A percentile compares a stretch with the other conserved stretches of the same genome.
These are phyloP conservation scores for Lithobates sylvaticus DNA, from an alignment of 2,797 vertebrate species.

Conservation along the genomic window DNA sequence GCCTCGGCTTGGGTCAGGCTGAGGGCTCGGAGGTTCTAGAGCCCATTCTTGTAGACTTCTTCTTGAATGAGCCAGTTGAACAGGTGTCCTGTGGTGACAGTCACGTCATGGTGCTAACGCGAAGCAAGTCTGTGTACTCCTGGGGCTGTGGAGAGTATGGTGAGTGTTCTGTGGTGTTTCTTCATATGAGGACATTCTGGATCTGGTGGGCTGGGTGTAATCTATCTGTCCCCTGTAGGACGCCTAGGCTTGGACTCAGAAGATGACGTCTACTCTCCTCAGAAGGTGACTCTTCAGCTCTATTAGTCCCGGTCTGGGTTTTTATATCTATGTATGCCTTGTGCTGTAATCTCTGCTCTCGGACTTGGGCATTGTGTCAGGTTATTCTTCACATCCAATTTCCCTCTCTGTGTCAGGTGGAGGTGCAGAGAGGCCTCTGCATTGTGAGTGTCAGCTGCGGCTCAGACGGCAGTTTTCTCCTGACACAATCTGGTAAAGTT, in stretches of 20 bases:
- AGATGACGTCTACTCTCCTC: slow-evolving; percentile 92
- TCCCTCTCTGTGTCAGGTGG: slow-evolving; percentile 80
- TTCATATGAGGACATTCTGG: no score
- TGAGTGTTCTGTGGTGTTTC: slow-evolving; percentile 64
- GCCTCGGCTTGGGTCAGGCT: slow-evolving; percentile 88
- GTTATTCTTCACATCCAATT: neutral
- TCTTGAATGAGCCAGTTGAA: slow-evolving; percentile 87
- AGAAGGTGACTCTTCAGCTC: slow-evolving; percentile 80
- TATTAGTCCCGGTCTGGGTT: neutral
- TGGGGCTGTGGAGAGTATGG: slow-evolving; percentile 96
- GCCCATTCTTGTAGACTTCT: slow-evolving; percentile 90
- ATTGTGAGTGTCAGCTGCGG: slow-evolving; percentile 91
- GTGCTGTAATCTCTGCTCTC: neutral
- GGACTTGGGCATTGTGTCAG: neutral
- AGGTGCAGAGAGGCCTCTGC: slow-evolving; percentile 88
- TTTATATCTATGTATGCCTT: no score
- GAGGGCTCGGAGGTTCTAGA: slow-evolving; percentile 87
- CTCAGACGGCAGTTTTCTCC: slow-evolving; percentile 92
- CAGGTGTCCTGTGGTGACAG: slow-evolving; percentile 98
- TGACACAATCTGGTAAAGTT: slow-evolving; percentile 94
- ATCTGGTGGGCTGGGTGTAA: slow-evolving; percentile 38
- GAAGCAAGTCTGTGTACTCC: slow-evolving; percentile 87
- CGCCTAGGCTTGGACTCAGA: slow-evolving; percentile 95
- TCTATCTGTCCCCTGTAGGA: slow-evolving; percentile 73
- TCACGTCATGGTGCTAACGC: slow-evolving; percentile 91